These are phyloP conservation scores for Mimachlamys varia DNA, from an alignment of 2,888 invertebrate species.

Conservation along the genomic window DNA sequence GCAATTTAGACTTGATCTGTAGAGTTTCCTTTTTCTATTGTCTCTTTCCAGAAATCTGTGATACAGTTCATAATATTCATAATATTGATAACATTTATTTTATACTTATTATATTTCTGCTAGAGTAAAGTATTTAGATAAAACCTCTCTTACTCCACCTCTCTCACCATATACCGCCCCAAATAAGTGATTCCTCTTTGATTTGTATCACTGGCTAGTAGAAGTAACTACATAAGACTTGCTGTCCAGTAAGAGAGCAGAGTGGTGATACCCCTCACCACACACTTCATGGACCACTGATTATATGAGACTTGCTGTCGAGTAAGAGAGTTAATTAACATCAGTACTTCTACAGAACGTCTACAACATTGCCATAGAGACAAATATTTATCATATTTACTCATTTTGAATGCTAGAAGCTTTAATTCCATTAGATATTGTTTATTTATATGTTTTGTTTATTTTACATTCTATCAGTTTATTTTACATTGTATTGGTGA, in stretches of 20 bases:
- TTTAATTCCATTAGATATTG: not conserved
- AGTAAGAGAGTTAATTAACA: not conserved
- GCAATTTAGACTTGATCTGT: not conserved
- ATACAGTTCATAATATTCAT: not conserved
- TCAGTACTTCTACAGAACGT: not conserved
- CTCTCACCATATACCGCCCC: not conserved
- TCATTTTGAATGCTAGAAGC: not conserved
- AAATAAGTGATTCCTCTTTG: not conserved
- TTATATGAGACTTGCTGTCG: not conserved
- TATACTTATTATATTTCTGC: not conserved
- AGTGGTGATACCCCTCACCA: too few species aligned
- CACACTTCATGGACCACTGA: too few species aligned
- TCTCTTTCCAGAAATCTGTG: slow-evolving; percentile 14
- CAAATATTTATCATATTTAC: not conserved
- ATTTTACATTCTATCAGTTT: not conserved
- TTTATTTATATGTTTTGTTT: not conserved
- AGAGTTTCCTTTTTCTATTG: not conserved
- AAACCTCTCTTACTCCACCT: not conserved
- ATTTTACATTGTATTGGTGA: not conserved
- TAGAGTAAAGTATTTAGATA: not conserved
- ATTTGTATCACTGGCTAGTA: not conserved
- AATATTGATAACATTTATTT: not conserved
- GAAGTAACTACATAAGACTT: too few species aligned
- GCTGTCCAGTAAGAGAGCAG: not conserved
- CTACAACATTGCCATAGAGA: not conserved